These are phyloP conservation scores for Rousettus leschenaultii DNA, from an alignment of 2,113 vertebrate genomes.

Conservation along the genomic window DNA sequence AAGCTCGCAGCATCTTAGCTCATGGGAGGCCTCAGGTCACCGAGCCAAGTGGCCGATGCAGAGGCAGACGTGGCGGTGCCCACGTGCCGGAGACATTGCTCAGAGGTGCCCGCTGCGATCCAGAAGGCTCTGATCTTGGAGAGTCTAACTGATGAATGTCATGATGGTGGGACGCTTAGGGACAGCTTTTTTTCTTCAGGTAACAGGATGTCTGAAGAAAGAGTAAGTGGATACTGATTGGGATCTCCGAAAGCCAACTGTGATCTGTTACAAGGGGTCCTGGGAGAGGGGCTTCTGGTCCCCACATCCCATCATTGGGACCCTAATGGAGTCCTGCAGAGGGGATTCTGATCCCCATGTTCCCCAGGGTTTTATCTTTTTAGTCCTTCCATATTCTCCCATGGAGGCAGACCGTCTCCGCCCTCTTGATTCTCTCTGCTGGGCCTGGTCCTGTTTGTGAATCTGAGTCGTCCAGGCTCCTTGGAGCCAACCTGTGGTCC, in stretches of 20 bases:
- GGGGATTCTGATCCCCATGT: no score
- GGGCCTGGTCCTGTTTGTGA: neutral
- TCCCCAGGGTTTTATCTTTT: neutral
- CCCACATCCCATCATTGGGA: no score
- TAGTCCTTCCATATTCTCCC: neutral
- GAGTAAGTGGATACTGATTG: neutral
- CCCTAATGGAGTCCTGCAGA: neutral
- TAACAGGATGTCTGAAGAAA: neutral
- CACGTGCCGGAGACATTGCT: rapidly evolving
- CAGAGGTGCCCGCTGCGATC: neutral
- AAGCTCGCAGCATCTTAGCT: rapidly evolving
- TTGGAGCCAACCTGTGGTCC: neutral
- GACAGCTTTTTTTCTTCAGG: no score
- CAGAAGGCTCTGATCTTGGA: neutral
- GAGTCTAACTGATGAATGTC: neutral
- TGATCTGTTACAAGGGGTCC: neutral
- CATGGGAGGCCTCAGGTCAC: neutral
- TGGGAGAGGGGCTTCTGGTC: neutral
- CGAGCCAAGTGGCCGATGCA: neutral
- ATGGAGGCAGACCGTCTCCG: neutral
- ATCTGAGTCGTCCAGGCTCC: neutral
- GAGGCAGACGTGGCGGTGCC: neutral
- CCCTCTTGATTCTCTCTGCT: neutral
- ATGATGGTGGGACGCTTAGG: neutral
- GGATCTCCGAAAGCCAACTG: neutral